phyloP scores from a whole-genome alignment of 2,888 invertebrate genomes.

The Loripinus fragilis region DNA sequence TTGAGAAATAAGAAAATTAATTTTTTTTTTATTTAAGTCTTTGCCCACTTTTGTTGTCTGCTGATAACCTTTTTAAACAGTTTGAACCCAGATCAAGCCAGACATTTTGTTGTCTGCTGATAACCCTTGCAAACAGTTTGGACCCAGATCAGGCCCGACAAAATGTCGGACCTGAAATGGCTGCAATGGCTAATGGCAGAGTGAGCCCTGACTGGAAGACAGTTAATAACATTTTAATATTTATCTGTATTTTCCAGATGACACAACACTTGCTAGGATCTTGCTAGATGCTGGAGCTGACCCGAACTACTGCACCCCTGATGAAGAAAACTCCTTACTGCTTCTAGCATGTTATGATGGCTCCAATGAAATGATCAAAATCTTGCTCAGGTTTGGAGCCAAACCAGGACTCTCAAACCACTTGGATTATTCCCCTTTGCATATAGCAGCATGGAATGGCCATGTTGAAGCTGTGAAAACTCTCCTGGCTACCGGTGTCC shows the following conservation, averaged over 20 bases:
- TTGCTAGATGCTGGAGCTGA: constrained; percentile 71
- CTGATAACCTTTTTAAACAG: too few species aligned
- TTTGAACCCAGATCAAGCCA: too few species aligned
- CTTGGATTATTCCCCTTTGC: constrained; percentile 74
- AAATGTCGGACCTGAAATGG: too few species aligned
- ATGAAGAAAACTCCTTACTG: constrained; percentile 66
- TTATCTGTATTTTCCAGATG: constrained; percentile 55
- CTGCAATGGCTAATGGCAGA: too few species aligned
- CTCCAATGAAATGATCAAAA: constrained; percentile 56
- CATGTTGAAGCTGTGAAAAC: constrained; percentile 60
- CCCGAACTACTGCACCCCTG: constrained; percentile 52
- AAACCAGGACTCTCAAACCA: constrained; percentile 62
- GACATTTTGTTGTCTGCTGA: too few species aligned
- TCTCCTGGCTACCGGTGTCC: constrained; percentile 66
- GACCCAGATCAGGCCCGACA: too few species aligned
- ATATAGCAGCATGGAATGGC: constrained; percentile 79
- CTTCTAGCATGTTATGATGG: constrained; percentile 72
- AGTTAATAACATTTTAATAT: too few species aligned
- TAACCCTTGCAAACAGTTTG: too few species aligned
- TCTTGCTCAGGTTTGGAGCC: constrained; percentile 67
- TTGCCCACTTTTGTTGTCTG: too few species aligned
- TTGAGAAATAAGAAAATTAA: too few species aligned
- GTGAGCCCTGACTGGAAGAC: too few species aligned
- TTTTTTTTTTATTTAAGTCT: too few species aligned
- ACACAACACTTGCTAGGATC: constrained; percentile 55